phyloP scores from a whole-genome alignment of 2,888 invertebrate genomes.

The Schizaphis graminum region DNA sequence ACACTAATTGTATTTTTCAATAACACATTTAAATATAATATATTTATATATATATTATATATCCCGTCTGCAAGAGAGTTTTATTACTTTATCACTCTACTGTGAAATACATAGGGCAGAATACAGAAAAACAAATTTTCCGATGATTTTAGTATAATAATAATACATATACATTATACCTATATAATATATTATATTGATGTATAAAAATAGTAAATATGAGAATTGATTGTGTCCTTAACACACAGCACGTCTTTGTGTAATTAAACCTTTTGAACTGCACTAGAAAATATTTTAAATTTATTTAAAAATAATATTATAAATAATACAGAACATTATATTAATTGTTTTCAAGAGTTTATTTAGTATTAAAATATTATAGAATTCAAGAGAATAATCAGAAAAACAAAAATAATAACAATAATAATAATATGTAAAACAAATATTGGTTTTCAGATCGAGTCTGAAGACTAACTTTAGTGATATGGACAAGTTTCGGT shows the following conservation, averaged over 20 bases:
- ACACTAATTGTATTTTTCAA: not conserved
- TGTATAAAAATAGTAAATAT: not conserved
- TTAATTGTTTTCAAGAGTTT: not conserved
- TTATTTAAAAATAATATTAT: not conserved
- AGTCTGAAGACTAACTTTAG: not conserved
- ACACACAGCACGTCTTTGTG: not conserved
- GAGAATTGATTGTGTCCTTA: not conserved
- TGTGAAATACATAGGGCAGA: not conserved
- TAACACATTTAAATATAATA: not conserved
- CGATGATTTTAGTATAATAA: too few relatives aligned
- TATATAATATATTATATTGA: too few relatives aligned
- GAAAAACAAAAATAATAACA: not conserved
- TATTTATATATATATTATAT: not conserved
- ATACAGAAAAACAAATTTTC: too few relatives aligned
- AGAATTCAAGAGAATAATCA: not conserved
- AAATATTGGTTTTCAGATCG: not conserved
- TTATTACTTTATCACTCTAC: not conserved
- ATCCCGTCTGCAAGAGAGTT: not conserved
- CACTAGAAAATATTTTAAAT: not conserved
- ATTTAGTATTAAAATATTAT: not conserved
- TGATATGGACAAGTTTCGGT: constrained; percentile 43
- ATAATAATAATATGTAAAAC: not conserved
- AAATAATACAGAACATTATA: not conserved
- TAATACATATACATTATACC: too few relatives aligned
- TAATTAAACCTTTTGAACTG: not conserved